Base-by-base conservation (phyloP, 92 coral and sea anemone species). In the Meandrina meandrites region DNA sequence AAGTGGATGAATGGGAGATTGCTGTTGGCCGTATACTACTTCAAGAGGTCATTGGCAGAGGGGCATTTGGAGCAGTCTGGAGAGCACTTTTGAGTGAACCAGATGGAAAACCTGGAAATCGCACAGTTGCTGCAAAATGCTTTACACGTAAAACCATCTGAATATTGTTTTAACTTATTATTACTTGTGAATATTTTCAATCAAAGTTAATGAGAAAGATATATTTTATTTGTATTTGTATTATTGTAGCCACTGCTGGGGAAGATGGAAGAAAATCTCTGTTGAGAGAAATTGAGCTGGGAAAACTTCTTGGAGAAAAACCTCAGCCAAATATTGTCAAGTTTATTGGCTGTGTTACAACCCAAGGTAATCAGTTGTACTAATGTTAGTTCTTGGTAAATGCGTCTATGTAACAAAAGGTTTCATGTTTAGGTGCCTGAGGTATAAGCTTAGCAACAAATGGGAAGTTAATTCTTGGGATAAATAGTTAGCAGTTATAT, bases 51-150 rank as follows among this genome's bases (percentile, higher is more conserved):
- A 51, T 78, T 78, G 81, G 81, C 64, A 28, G 62, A 27, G 81
- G 81, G 64, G 81, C 81, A 51, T 78, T 78, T 78, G 81, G 81
- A 27, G 64, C 81, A 50, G 81, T 78, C 5, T 78, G 81, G 81
- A 78, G 66, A 30, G 81, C 81, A 28, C n/a, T 51, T 15, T 53
- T 78, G 22, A 78, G 9, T 50, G 3, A 50, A 13, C 37, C 81
- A 27, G 64, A 51, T 48, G 81, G 81, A 30, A 51, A 31, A 5
- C 45, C 66, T 14, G 81, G 81, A 78, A 78, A 78, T 48, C 36
- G 37, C 14, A 51, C 78, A 37, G 78, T 73, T 35, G 78, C 78
- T 18, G 51, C 78, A 8, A 73, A 73, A 36, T 73, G 78, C 64
- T 78, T 78, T 31, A 28, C 81, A 78, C 81, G 81, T 78, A 51